Evolutionary conservation across 1,140 invertebrate species (phyloP).

Genomic region (Babylonia areolata): DNA sequence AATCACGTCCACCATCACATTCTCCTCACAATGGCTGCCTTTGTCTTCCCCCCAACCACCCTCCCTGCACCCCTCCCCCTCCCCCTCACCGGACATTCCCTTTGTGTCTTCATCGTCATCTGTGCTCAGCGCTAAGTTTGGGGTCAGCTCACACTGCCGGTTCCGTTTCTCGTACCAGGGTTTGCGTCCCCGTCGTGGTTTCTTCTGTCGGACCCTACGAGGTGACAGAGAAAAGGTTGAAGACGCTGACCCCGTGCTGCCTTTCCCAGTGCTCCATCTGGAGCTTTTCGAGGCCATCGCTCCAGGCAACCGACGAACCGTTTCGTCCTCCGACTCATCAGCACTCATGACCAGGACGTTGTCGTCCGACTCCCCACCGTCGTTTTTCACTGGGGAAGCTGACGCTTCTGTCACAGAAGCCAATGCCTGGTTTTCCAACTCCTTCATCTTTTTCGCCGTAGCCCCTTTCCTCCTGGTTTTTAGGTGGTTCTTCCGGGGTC

Average conservation of each 20-base stretch:
- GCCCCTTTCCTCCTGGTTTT: not conserved
- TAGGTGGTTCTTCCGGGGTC: not conserved
- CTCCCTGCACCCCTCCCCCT: not conserved
- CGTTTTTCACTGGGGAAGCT: not conserved
- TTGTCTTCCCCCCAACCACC: not conserved
- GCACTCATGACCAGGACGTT: not conserved
- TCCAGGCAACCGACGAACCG: not conserved
- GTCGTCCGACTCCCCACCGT: not conserved
- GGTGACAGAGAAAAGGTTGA: too few relatives aligned
- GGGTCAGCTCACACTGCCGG: not conserved
- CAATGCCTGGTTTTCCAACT: not conserved
- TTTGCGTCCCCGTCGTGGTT: slow-evolving; percentile 20
- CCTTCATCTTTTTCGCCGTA: not conserved
- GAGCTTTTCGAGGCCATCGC: not conserved
- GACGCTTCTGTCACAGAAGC: not conserved
- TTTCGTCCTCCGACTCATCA: slow-evolving; percentile 29
- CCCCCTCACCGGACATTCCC: too few relatives aligned
- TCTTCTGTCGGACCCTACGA: not conserved
- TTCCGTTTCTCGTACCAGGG: slow-evolving; percentile 27
- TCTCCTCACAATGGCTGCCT: slow-evolving; percentile 6
- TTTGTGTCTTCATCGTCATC: slow-evolving; percentile 13
- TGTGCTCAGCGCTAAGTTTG: slow-evolving; percentile 11
- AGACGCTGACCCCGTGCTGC: not conserved
- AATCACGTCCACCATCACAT: slow-evolving; percentile 24
- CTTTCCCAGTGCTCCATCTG: not conserved